Evolutionary conservation across 2,113 vertebrate species (phyloP).

Genomic region (Brachyhypopomus occidentalis): DNA sequence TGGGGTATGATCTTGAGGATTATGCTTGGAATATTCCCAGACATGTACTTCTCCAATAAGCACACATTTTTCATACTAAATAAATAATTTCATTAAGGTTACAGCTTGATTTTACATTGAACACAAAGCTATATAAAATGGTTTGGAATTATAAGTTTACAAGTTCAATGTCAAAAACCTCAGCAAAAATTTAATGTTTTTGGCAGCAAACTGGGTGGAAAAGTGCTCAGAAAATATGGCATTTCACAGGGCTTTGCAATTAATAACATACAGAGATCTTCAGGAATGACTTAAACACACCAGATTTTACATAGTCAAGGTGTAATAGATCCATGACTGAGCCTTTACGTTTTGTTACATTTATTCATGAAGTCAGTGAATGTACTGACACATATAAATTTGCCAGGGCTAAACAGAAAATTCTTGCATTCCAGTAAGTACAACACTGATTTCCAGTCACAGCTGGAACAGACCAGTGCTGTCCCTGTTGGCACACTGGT

Average conservation of each 20-base stretch:
- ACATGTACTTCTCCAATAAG: too few species aligned
- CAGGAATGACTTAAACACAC: background rate
- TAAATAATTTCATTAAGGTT: background rate
- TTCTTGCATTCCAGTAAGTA: too few species aligned
- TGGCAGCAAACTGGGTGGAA: background rate
- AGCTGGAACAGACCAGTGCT: background rate
- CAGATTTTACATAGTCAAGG: background rate
- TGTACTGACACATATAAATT: background rate
- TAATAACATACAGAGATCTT: background rate
- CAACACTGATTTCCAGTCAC: background rate
- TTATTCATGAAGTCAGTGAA: background rate
- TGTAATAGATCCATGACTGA: constrained; percentile 3
- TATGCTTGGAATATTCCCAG: too few species aligned
- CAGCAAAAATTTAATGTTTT: background rate
- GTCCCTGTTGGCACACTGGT: background rate
- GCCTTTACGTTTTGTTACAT: background rate
- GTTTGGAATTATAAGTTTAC: too few species aligned
- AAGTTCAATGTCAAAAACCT: background rate
- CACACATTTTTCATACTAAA: background rate
- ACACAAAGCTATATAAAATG: too few species aligned
- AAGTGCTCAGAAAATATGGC: background rate
- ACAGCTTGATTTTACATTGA: too few species aligned
- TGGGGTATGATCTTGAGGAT: too few species aligned
- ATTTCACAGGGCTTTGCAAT: background rate
- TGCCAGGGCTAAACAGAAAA: background rate